Evolutionary conservation across 2,888 invertebrate species (phyloP).

Genomic region (Euspilapteryx auroguttella): DNA sequence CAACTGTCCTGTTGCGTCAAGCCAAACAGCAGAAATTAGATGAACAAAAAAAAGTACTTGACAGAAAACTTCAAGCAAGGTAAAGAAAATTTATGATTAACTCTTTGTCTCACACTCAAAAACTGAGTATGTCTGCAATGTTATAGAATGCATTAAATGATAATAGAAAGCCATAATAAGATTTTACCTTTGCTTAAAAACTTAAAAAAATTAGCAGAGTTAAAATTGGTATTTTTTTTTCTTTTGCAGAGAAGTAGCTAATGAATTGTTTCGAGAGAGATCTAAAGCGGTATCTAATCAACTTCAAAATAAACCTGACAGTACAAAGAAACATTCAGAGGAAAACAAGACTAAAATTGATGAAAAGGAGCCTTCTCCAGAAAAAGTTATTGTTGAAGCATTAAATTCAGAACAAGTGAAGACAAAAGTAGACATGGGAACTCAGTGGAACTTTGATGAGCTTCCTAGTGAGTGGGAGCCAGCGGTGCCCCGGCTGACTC

Average conservation of each 20-base stretch:
- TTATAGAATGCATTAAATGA: too few relatives aligned
- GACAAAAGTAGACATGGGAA: slow-evolving; percentile 30
- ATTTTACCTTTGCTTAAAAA: too few relatives aligned
- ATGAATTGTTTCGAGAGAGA: slow-evolving; percentile 43
- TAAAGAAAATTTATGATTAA: too few relatives aligned
- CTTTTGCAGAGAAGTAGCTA: slow-evolving; percentile 33
- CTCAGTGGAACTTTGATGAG: slow-evolving; percentile 33
- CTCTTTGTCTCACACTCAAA: too few relatives aligned
- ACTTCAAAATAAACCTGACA: too few relatives aligned
- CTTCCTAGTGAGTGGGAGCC: slow-evolving; percentile 29
- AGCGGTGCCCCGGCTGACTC: slow-evolving; percentile 20
- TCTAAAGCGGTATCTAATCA: slow-evolving; percentile 10
- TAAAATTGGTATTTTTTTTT: neutral
- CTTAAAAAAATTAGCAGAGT: too few relatives aligned
- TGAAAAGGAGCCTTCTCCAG: too few relatives aligned
- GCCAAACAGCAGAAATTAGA: slow-evolving; percentile 37
- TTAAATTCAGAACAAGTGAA: neutral
- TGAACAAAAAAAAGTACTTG: slow-evolving; percentile 33
- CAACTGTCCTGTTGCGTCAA: slow-evolving; percentile 26
- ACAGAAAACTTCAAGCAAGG: slow-evolving; percentile 45
- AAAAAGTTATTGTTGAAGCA: neutral
- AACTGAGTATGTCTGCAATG: too few relatives aligned
- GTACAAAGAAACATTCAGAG: too few relatives aligned
- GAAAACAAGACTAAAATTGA: too few relatives aligned
- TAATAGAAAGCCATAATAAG: too few relatives aligned